Evolutionary conservation across 2,113 vertebrate species (phyloP).

Genomic region (Epinephelus moara): DNA sequence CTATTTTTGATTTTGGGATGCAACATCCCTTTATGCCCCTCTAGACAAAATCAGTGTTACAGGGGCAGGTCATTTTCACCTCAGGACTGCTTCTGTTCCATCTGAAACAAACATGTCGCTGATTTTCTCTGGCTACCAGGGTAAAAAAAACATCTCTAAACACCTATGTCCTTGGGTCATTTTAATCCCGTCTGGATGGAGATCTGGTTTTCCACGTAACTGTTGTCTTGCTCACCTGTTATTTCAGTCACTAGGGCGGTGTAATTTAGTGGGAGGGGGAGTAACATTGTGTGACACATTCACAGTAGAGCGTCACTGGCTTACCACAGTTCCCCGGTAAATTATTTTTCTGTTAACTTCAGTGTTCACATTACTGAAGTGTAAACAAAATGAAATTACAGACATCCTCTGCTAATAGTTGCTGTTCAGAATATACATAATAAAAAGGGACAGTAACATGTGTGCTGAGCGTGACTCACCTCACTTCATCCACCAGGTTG

Average conservation of each 20-base stretch:
- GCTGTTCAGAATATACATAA: not conserved
- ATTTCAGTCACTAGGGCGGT: not conserved
- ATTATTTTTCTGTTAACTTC: not conserved
- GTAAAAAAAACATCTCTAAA: slow-evolving; percentile 25
- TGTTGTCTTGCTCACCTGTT: slow-evolving; percentile 15
- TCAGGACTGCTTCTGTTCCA: slow-evolving; percentile 2
- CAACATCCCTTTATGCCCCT: not conserved
- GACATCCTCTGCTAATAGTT: not conserved
- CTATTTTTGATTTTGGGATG: too few relatives aligned
- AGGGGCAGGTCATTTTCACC: slow-evolving; percentile 20
- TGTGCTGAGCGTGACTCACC: slow-evolving; percentile 80
- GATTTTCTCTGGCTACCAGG: slow-evolving; percentile 15
- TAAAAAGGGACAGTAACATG: not conserved
- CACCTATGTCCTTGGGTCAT: slow-evolving; percentile 16
- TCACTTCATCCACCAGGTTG: slow-evolving; percentile 96
- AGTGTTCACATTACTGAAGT: slow-evolving; percentile 2
- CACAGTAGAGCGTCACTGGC: not conserved
- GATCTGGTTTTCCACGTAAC: slow-evolving; percentile 24
- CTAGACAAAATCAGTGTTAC: slow-evolving; percentile 22
- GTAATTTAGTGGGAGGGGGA: slow-evolving; percentile 5
- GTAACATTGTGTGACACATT: slow-evolving; percentile 5
- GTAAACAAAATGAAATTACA: not conserved
- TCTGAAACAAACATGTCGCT: slow-evolving; percentile 20
- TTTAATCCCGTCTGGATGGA: slow-evolving; percentile 11
- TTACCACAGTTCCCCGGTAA: not conserved